Conservation (phyloP, 2,888 invertebrate species). For the Schizaphis graminum region DNA sequence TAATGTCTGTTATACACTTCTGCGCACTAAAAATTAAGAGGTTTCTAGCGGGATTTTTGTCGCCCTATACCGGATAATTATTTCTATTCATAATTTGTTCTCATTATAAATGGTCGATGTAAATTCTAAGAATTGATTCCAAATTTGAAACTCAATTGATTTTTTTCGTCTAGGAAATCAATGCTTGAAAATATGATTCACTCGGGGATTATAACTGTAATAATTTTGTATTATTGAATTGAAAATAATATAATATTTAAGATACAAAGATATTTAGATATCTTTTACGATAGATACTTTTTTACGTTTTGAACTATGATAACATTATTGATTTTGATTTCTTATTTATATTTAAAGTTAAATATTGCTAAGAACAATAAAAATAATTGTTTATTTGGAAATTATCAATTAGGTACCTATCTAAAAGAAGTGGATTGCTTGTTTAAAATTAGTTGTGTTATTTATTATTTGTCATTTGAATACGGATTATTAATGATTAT, state of each 20-base stretch:
- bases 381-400: background rate
- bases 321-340: background rate
- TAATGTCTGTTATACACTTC: slow-evolving; percentile 32
- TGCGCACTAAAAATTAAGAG: slow-evolving; percentile 22
- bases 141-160: background rate
- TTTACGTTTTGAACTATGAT: background rate
- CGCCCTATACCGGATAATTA: background rate
- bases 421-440: background rate
- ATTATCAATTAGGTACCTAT: background rate
- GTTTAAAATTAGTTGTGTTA: background rate
- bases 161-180: background rate
- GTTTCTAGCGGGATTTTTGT: slow-evolving; percentile 33
- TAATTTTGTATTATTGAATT: background rate
- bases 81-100: background rate
- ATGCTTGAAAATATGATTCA: slow-evolving; percentile 3
- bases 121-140: background rate
- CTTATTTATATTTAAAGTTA: background rate
- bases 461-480: background rate
- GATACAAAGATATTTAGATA: too few species aligned
- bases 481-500: background rate
- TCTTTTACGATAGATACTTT: too few species aligned
- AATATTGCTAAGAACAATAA: background rate
- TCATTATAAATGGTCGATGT: background rate
- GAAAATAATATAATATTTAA: background rate
- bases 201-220: background rate